A percentile compares a stretch with the other conserved stretches of the same genome.
phyloP scores from a whole-genome alignment of 1,140 invertebrate species.

The Drosophila sproati region DNA sequence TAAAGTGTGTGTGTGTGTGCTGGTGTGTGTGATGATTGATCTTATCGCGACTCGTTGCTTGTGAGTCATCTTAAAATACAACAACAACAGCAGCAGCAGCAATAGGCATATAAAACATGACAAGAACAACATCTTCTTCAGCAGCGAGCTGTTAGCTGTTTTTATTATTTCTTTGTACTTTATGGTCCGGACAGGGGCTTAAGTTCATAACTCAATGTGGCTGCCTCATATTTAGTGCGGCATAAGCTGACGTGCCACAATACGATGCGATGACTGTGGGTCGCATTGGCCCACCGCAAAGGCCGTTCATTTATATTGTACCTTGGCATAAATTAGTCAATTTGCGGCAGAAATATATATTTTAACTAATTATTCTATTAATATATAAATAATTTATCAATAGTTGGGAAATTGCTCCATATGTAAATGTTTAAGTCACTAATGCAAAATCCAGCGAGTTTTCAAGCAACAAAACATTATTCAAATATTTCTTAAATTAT shows the following conservation, averaged over 20 bases:
- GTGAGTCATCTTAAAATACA: constrained; percentile 74
- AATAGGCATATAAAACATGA: constrained; percentile 7
- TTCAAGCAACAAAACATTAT: too few relatives aligned
- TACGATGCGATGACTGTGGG: constrained; percentile 7
- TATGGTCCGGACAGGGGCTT: constrained; percentile 58
- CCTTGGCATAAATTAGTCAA: constrained; percentile 42
- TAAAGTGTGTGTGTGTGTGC: not conserved
- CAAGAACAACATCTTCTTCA: constrained; percentile 60
- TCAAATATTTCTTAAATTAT: too few relatives aligned
- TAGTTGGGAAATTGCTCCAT: too few relatives aligned
- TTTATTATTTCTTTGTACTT: constrained; percentile 59
- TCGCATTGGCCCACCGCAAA: constrained; percentile 60
- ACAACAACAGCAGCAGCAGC: constrained; percentile 1
- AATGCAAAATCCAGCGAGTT: too few relatives aligned
- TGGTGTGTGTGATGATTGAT: constrained; percentile 68
- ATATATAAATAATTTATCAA: too few relatives aligned
- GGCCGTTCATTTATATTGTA: constrained; percentile 56
- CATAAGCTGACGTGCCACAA: constrained; percentile 58
- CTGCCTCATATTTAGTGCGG: constrained; percentile 61
- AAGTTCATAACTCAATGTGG: constrained; percentile 76
- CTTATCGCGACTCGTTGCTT: constrained; percentile 65
- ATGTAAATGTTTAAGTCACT: too few relatives aligned
- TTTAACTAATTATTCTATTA: not conserved
- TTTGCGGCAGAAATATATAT: not conserved
- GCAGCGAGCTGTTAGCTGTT: constrained; percentile 58